Base-by-base conservation (phyloP, 2,797 vertebrate genomes). In the Choloepus didactylus region DNA sequence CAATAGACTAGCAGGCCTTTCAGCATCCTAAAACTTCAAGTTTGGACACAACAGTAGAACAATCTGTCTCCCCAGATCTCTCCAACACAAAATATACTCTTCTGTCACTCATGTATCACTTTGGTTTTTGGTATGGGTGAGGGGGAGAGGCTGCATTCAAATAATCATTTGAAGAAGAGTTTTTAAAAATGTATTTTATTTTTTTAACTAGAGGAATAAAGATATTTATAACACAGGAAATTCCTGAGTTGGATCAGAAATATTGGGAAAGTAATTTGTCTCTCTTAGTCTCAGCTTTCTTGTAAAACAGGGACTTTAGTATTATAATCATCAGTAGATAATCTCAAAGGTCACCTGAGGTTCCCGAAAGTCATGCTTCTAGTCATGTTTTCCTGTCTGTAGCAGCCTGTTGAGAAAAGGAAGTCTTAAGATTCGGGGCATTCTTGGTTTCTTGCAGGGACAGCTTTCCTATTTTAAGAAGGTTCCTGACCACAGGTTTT, bases 1-100 rank as follows among this genome's bases (percentile, higher is more conserved):
- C 11, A 79, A 62, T 1, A 66, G 23, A 84, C 16, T 80, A 72
- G 51, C 10, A 73, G 16, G 18, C 3, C 41, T 86, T 49, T 56
- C 41, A 64, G 56, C 72, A 69, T 79, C 29, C 59, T 85, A 19
- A 19, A 44, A 91, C 89, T 70, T 88, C 44, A 83, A 79, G 19
- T 11, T 73, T 70, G 6, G 15, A 44, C 35, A 82, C 77, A 87
- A 84, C 25, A 64, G 14, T 15, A 67, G 19, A 89, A 38, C 27
- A 59, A 21, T 59, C 56, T 79, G 89, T 59, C 15, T 27, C 54
- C 70, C 16, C 18, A 81, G 67, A 70, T 19, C 9, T 72, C 41
- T 72, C 66, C 60, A 79, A 83, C 59, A 96, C 27, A 88, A 72
- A 93, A 90, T 51, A 38, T 3, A n/a, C 3, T 44, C 41, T 95